Evolutionary conservation across 2,113 vertebrate genomes (phyloP).

Genomic region (Melanotaenia duboulayi): DNA sequence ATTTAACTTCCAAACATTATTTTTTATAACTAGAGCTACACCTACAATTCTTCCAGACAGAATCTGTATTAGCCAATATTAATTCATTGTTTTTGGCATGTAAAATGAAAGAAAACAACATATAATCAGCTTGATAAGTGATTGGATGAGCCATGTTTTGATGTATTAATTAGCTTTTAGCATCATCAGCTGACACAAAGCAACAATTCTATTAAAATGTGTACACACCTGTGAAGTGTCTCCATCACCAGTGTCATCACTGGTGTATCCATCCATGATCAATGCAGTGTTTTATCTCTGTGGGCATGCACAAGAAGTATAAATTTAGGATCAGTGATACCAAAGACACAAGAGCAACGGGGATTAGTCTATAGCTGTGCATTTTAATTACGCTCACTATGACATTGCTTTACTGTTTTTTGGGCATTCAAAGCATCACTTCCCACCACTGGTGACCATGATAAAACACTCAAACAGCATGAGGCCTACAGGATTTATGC

Average conservation of each 20-base stretch:
- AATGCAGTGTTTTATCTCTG: background rate
- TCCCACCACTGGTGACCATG: slow-evolving; percentile 13
- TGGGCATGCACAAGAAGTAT: background rate
- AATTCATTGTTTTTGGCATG: too few species aligned
- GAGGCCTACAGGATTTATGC: slow-evolving; percentile 6
- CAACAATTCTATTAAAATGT: too few species aligned
- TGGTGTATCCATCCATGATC: background rate
- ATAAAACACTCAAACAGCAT: slow-evolving; percentile 16
- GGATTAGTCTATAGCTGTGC: background rate
- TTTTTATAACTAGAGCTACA: too few species aligned
- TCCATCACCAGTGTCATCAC: background rate
- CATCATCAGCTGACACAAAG: background rate
- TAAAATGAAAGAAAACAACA: too few species aligned
- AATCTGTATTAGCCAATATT: too few species aligned
- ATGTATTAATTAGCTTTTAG: too few species aligned
- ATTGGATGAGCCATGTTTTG: too few species aligned
- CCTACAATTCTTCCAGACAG: too few species aligned
- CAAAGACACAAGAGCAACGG: background rate
- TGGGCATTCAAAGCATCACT: background rate
- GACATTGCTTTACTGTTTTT: background rate
- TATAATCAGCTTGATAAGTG: too few species aligned
- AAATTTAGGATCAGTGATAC: background rate
- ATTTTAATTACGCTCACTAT: slow-evolving; percentile 7
- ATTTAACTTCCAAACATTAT: too few species aligned
- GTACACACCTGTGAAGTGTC: background rate